Evolutionary conservation across 1,140 invertebrate species (phyloP), one percentile per base, ranked within the genome.

Genomic region (Mamestra configurata): DNA sequence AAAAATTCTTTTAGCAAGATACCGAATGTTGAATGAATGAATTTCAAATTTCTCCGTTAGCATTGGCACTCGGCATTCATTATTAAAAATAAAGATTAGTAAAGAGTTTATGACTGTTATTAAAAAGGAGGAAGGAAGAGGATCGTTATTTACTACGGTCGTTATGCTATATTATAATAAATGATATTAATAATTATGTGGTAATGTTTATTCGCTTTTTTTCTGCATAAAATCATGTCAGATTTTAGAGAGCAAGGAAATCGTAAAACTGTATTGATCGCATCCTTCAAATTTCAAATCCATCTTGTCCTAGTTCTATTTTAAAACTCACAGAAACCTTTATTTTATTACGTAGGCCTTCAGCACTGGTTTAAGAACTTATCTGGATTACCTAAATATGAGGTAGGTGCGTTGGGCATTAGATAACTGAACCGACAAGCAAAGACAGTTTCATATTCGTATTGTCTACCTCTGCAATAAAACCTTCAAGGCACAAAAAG

Each of bases 71-170:
- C 35, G 24, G 68, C 51, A 73, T 4, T 40, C n/a, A 35, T 73
- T 73, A 57, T 31, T 53, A 71, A 71, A 71, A 27, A 71, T 71
- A 51, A 49, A 53, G 49, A 51, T 55, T 72, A 37, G 27, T 61
- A 40, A 55, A 53, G 24, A 55, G 49, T 72, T 72, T 72, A 72
- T 72, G 8, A 27, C 49, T 27, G 49, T 31, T 37, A 31, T 55
- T 55, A 72, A 55, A 53, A 72, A 72, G 8, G 18, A 72, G 70
- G 70, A 72, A 72, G 70, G 70, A 72, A 72, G 70, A 72, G 7
- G 46, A 55, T 72, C 70, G 49, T 72, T 72, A 72, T 51, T 72
- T 72, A 27, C 70, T 35, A 72, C 70, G 70, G 22, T 57, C 53
- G 10, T 57, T 27, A 57, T 57, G 24, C 27, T 57, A 22, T 22